phyloP scores from a whole-genome alignment of 2,888 invertebrate species.

The Pristionchus exspectatus region DNA sequence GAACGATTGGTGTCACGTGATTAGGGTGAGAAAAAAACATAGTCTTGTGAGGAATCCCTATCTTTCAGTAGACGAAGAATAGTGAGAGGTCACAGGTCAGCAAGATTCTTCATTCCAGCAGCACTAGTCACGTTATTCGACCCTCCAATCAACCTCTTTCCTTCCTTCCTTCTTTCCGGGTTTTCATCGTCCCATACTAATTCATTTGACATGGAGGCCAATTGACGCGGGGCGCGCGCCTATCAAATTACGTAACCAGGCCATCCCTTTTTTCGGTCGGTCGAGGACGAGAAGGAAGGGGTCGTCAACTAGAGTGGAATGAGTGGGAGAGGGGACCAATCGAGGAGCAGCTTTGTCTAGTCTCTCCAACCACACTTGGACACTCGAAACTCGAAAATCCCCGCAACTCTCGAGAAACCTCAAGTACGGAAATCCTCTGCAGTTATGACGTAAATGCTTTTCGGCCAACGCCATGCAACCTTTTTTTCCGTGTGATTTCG shows the following conservation, averaged over 20 bases:
- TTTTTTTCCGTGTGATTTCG: not conserved
- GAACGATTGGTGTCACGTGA: too few species aligned
- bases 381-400: constrained; percentile 25
- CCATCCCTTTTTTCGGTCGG: not conserved
- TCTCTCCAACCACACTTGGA: not conserved
- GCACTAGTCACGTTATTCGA: not conserved
- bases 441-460: not conserved
- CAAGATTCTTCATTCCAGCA: too few species aligned
- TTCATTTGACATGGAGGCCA: constrained; percentile 8
- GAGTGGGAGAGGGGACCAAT: constrained; percentile 29
- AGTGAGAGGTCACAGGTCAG: not conserved
- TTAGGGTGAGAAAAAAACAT: too few species aligned
- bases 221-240: not conserved
- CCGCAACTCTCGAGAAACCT: not conserved
- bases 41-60: too few species aligned
- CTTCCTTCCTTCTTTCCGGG: not conserved
- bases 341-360: not conserved
- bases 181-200: not conserved
- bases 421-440: constrained; percentile 14
- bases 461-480: not conserved
- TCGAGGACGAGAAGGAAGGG: not conserved
- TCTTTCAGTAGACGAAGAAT: too few species aligned
- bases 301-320: not conserved
- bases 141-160: not conserved
- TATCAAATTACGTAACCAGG: constrained; percentile 43